Percentiles rank a stretch among this genome's conserved stretches.
These are phyloP conservation scores for Holothuria glaberrima DNA, from an alignment of 35 echinoderm and acorn worm genomes.

Conservation along the genomic window DNA sequence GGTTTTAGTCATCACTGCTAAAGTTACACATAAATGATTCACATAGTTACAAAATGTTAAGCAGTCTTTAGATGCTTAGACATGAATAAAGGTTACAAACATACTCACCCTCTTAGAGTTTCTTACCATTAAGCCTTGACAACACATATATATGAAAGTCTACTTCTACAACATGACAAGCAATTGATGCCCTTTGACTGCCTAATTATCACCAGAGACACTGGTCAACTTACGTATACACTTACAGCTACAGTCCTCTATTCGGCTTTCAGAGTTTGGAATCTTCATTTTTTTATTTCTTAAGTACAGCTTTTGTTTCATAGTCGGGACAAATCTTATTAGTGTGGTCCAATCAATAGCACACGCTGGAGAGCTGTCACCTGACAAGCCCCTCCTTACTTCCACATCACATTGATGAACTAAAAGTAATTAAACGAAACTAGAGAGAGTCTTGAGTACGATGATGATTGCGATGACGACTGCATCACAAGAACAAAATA, in stretches of 20 bases:
- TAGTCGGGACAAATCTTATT: conserved; percentile 61
- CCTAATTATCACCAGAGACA: conserved; percentile 44
- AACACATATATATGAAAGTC: too few relatives aligned
- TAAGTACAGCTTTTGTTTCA: conserved; percentile 54
- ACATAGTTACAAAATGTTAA: too few relatives aligned
- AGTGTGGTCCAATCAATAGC: conserved; percentile 56
- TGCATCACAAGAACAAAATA: conserved; percentile 60
- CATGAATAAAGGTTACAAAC: too few relatives aligned
- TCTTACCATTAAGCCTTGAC: too few relatives aligned
- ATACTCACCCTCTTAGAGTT: too few relatives aligned
- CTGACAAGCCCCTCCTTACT: conserved; percentile 62
- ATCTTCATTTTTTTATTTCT: conserved; percentile 22
- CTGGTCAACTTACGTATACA: conserved; percentile 41
- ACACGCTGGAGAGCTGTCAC: conserved; percentile 48
- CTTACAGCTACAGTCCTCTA: conserved; percentile 24
- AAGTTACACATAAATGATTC: too few relatives aligned
- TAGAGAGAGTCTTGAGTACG: conserved; percentile 52
- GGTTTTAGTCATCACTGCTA: too few relatives aligned
- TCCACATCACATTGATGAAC: conserved; percentile 60
- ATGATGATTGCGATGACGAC: conserved; percentile 62
- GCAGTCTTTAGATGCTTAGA: too few relatives aligned
- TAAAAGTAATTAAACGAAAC: conserved; percentile 64
- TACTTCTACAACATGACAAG: conserved; percentile 18
- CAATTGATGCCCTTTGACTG: conserved; percentile 7
- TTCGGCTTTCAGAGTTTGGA: conserved; percentile 27